phyloP scores from a whole-genome alignment of 2,113 vertebrate species.

The Hystrix cristata region DNA sequence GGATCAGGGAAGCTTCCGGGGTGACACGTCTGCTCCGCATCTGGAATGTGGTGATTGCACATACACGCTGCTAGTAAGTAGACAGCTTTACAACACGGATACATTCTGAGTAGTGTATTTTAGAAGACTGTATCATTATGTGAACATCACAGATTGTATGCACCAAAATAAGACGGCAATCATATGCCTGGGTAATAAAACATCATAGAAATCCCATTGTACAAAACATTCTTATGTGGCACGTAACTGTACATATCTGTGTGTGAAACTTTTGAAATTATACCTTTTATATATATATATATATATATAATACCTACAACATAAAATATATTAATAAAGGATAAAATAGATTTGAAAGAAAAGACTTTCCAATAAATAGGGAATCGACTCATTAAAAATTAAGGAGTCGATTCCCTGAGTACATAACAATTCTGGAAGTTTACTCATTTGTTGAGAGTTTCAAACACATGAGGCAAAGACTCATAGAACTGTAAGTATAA shows the following conservation, averaged over 20 bases:
- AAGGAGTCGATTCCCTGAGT: not conserved
- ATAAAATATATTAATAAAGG: not conserved
- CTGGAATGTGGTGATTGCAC: not conserved
- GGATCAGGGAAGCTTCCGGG: not conserved
- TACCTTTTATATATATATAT: not conserved
- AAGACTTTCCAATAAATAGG: not conserved
- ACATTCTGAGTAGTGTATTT: not conserved
- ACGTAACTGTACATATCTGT: no score
- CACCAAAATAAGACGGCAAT: not conserved
- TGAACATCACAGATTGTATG: not conserved
- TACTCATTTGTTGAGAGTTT: not conserved
- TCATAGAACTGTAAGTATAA: not conserved
- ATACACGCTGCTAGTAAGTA: not conserved
- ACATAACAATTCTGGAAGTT: not conserved
- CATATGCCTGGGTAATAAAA: no score
- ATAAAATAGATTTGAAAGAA: not conserved
- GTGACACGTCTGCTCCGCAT: not conserved
- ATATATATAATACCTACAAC: not conserved
- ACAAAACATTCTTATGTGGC: not conserved
- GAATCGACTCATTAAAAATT: not conserved
- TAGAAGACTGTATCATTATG: not conserved
- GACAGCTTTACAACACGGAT: not conserved
- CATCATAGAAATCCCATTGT: no score
- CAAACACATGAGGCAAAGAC: not conserved
- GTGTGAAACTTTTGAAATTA: not conserved